Conservation (phyloP, 2,113 vertebrate genomes). For the Jaculus jaculus region DNA sequence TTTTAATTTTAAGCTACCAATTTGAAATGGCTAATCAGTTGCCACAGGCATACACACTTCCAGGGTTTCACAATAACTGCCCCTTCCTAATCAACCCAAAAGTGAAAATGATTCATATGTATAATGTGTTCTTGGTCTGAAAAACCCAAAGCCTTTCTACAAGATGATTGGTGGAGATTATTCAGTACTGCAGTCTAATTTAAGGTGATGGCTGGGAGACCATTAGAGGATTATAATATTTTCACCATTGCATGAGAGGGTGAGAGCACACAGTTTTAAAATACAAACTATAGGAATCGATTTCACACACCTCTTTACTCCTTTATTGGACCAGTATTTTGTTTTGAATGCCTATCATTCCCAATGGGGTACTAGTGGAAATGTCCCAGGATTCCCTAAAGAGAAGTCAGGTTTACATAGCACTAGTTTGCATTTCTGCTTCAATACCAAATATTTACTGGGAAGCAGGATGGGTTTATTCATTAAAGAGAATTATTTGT, state of each 20-base stretch:
- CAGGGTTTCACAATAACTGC: constrained; percentile 45
- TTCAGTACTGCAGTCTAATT: constrained; percentile 33
- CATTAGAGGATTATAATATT: not conserved
- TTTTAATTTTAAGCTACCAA: constrained; percentile 71
- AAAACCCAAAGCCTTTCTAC: not conserved
- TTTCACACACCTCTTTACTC: not conserved
- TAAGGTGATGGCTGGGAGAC: not conserved
- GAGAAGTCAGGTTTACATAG: constrained; percentile 38
- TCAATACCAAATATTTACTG: constrained; percentile 70
- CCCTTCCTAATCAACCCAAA: constrained; percentile 43
- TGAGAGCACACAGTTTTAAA: not conserved
- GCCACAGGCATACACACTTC: constrained; percentile 13
- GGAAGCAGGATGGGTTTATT: constrained; percentile 55
- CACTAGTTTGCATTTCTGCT: constrained; percentile 47
- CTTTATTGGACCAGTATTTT: constrained; percentile 35
- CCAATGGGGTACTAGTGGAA: not conserved
- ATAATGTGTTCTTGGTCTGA: not conserved
- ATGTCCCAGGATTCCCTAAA: not conserved
- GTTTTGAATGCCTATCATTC: constrained; percentile 33
- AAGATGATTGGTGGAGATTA: not conserved
- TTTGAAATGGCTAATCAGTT: constrained; percentile 66
- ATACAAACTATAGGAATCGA: not conserved
- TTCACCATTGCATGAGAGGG: not conserved
- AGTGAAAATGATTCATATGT: constrained; percentile 48
- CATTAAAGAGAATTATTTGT: constrained; percentile 70